Evolutionary conservation across 1,140 invertebrate genomes (phyloP).

Genomic region (Papilio xuthus): DNA sequence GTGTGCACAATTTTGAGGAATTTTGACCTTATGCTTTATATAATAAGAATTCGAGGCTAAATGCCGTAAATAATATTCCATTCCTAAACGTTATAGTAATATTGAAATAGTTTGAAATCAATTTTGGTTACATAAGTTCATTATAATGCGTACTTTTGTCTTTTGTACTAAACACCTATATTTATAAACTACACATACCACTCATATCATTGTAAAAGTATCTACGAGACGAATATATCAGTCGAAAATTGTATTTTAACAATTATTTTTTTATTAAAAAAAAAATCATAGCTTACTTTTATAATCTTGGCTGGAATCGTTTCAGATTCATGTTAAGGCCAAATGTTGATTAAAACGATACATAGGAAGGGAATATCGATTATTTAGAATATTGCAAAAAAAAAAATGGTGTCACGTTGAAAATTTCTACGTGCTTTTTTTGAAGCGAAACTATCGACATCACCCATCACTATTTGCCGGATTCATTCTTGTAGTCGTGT

Average conservation of each 20-base stretch:
- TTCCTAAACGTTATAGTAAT: conserved; percentile 31
- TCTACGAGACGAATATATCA: conserved; percentile 79
- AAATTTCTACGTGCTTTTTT: conserved; percentile 49
- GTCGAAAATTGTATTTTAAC: conserved; percentile 78
- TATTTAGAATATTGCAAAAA: conserved; percentile 53
- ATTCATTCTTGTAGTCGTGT: conserved; percentile 3
- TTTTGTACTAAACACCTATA: conserved; percentile 79
- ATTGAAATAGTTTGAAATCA: conserved; percentile 8
- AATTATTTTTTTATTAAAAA: conserved; percentile 71
- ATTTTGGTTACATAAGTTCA: conserved; percentile 42
- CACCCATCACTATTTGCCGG: conserved; percentile 24
- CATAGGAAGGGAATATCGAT: conserved; percentile 27
- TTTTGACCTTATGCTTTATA: conserved; percentile 43
- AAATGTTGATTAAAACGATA: conserved; percentile 45
- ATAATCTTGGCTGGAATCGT: conserved; percentile 75
- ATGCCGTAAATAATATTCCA: conserved; percentile 34
- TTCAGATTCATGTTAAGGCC: conserved; percentile 70
- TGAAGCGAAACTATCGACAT: conserved; percentile 53
- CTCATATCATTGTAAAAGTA: conserved; percentile 74
- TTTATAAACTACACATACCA: conserved; percentile 66
- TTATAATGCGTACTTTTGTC: conserved; percentile 48
- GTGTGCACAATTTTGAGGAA: conserved; percentile 40
- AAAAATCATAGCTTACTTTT: conserved; percentile 64
- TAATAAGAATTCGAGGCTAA: conserved; percentile 37
- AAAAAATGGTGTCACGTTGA: conserved; percentile 50